phyloP scores from a whole-genome alignment of 2,113 vertebrate genomes.

The Numenius arquata region DNA sequence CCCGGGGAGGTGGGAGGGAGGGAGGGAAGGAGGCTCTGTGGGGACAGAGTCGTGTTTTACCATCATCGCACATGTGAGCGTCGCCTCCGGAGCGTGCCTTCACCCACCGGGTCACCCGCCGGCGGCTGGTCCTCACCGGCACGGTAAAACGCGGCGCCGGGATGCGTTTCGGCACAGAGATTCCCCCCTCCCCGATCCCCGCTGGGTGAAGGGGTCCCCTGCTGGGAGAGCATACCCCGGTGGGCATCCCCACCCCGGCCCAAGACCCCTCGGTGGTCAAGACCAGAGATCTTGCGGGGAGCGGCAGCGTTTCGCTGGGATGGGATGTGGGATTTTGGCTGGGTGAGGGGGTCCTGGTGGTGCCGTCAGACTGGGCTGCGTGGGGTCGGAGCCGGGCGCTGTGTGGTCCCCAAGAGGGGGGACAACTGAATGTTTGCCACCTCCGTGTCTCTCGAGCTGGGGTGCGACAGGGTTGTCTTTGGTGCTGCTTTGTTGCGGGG shows the following conservation, averaged over 20 bases:
- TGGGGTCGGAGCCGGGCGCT: fast-evolving
- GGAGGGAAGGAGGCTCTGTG: background rate
- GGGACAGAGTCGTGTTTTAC: slow-evolving; percentile 57
- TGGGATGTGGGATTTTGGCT: fast-evolving
- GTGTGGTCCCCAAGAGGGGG: too few relatives aligned
- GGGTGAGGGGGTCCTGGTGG: background rate
- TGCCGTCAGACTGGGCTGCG: fast-evolving
- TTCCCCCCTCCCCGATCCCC: fast-evolving
- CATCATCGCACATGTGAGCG: background rate
- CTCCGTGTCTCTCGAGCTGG: background rate
- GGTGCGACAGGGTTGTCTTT: background rate
- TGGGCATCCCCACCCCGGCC: fast-evolving
- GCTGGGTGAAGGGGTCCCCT: fast-evolving
- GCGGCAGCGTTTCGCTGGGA: fast-evolving
- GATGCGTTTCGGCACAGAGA: background rate
- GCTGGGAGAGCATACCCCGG: background rate
- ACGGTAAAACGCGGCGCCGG: background rate
- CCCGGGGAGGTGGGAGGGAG: slow-evolving; percentile 16
- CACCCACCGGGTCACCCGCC: background rate
- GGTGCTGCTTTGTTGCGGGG: background rate
- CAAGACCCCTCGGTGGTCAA: fast-evolving
- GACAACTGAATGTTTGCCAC: too few relatives aligned
- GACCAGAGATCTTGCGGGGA: fast-evolving
- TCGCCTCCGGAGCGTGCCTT: background rate
- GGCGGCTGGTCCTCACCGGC: background rate